Conservation (phyloP, 2,797 vertebrate species). For the Cyclopterus lumpus region DNA sequence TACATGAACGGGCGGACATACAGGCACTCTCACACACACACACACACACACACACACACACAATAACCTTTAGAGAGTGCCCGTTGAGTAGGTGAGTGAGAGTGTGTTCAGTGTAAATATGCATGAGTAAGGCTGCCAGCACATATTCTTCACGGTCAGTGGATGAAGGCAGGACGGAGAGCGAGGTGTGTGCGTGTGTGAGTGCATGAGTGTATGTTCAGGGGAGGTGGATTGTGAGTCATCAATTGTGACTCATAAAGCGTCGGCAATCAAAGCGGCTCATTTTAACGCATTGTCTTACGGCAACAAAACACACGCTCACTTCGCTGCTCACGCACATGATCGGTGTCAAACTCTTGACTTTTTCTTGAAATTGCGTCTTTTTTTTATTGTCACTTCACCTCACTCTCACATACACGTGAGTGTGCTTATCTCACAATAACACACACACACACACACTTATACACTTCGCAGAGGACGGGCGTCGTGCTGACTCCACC, state of each 20-base stretch:
- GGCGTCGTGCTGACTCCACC: slow-evolving; percentile 73
- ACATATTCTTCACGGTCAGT: slow-evolving; percentile 82
- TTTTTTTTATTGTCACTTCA: slow-evolving; percentile 33
- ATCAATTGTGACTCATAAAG: slow-evolving; percentile 84
- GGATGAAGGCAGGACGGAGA: slow-evolving; percentile 71
- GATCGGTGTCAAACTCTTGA: slow-evolving; percentile 38
- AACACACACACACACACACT: slow-evolving; percentile 25
- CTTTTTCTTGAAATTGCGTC: slow-evolving; percentile 39
- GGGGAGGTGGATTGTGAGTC: slow-evolving; percentile 83
- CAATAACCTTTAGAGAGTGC: slow-evolving; percentile 75
- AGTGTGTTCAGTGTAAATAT: slow-evolving; percentile 83
- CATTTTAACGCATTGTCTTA: slow-evolving; percentile 76
- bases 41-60: slow-evolving; percentile 59
- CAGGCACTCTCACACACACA: slow-evolving; percentile 49
- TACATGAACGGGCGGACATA: slow-evolving; percentile 63
- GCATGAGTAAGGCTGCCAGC: slow-evolving; percentile 83
- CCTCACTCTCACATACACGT: slow-evolving; percentile 29
- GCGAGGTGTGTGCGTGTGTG: slow-evolving; percentile 46
- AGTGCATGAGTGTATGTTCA: slow-evolving; percentile 53
- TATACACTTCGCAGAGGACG: slow-evolving; percentile 33
- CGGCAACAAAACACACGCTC: slow-evolving; percentile 50
- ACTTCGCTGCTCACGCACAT: slow-evolving; percentile 17
- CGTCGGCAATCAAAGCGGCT: slow-evolving; percentile 77
- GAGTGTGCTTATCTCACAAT: slow-evolving; percentile 18
- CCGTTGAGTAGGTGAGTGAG: slow-evolving; percentile 80